Evolutionary conservation across 1,140 invertebrate genomes (phyloP).

Genomic region (Spodoptera frugiperda): DNA sequence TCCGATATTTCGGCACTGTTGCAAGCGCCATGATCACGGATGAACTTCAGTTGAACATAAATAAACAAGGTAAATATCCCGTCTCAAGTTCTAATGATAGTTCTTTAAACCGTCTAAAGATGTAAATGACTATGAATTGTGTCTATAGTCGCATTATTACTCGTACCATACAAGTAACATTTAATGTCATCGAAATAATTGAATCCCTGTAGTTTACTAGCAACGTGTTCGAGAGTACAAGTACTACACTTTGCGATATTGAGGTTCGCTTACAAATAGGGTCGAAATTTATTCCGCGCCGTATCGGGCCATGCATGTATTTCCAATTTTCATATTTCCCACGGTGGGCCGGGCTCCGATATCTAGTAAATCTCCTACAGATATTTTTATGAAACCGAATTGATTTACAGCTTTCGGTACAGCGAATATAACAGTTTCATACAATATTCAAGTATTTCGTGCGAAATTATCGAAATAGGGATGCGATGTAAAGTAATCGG

Average conservation of each 20-base stretch:
- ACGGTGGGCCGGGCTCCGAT: slow-evolving; percentile 61
- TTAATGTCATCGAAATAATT: neutral
- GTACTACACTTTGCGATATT: slow-evolving; percentile 49
- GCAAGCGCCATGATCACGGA: too few species aligned
- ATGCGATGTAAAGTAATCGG: slow-evolving; percentile 3
- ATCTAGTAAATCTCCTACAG: slow-evolving; percentile 71
- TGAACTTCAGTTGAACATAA: too few species aligned
- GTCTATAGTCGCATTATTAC: too few species aligned
- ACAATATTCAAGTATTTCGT: slow-evolving; percentile 42
- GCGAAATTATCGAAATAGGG: slow-evolving; percentile 32
- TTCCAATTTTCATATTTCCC: slow-evolving; percentile 84
- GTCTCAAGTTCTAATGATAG: too few species aligned
- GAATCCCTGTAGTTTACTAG: neutral
- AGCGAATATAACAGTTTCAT: slow-evolving; percentile 45
- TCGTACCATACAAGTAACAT: too few species aligned
- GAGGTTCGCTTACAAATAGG: slow-evolving; percentile 64
- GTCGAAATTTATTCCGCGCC: slow-evolving; percentile 75
- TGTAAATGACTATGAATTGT: too few species aligned
- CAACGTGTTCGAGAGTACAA: slow-evolving; percentile 21
- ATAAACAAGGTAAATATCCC: too few species aligned
- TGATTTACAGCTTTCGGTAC: slow-evolving; percentile 60
- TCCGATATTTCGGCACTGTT: too few species aligned
- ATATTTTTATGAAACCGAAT: slow-evolving; percentile 72
- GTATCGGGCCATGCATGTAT: slow-evolving; percentile 62
- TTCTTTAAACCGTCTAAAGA: too few species aligned